Percentiles rank a stretch among this genome's conserved stretches.
Conservation (phyloP, 2,113 vertebrate genomes). For the Sphyrna mokarran region DNA sequence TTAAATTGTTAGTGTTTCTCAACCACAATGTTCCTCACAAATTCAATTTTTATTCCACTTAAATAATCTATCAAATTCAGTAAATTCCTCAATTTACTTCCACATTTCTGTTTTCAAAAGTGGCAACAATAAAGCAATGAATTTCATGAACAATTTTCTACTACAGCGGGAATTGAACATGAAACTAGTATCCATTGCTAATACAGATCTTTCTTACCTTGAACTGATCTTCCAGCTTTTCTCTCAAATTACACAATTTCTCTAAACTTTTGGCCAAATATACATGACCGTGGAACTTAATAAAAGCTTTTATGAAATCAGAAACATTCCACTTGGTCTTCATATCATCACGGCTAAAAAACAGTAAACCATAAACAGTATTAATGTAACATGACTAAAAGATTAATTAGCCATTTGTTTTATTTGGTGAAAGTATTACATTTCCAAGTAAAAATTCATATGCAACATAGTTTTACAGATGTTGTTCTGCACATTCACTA, state of each 20-base stretch:
- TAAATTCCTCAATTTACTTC: background rate
- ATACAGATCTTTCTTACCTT: slow-evolving; percentile 64
- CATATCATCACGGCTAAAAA: slow-evolving; percentile 85
- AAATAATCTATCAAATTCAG: background rate
- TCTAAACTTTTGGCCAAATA: slow-evolving; percentile 92
- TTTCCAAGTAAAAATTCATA: background rate
- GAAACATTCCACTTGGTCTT: slow-evolving; percentile 91
- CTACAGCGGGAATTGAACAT: background rate
- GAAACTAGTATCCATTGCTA: background rate
- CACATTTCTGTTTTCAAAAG: background rate
- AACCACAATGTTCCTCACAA: background rate
- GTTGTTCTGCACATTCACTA: background rate
- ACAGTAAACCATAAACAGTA: slow-evolving; percentile 40
- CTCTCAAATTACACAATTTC: slow-evolving; percentile 79
- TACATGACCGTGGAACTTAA: slow-evolving; percentile 97
- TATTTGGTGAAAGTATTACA: background rate
- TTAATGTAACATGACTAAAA: background rate
- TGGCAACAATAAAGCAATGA: background rate
- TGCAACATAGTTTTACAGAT: background rate
- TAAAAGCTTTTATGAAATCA: slow-evolving; percentile 95
- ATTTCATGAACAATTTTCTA: background rate
- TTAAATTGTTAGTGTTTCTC: background rate
- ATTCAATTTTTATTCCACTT: background rate
- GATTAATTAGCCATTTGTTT: too few relatives aligned
- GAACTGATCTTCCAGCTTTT: slow-evolving; percentile 94